Base-by-base conservation (phyloP, 2,888 invertebrate genomes). In the Eupithecia insigniata region DNA sequence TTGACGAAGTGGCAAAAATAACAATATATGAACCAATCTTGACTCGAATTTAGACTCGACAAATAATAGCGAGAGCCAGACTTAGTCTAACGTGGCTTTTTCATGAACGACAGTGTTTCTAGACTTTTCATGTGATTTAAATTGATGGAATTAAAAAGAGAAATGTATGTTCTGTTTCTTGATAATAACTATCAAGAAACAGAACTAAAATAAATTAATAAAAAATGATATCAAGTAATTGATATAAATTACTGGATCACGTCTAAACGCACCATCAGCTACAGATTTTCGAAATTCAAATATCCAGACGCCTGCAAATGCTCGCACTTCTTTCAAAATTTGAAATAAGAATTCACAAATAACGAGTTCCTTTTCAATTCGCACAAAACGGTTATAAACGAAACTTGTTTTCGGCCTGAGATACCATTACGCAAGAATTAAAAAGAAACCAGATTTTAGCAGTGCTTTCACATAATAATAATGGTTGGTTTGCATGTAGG, bases 361-460 rank as follows among this genome's bases (percentile, higher is more conserved):
- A 71, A 69, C 72, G 62, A 28, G 66, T 71, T 74, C 66, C 69
- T 69, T 74, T 74, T 74, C 69, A 77, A 75, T 75, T 72, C 68
- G 78, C 66, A 67, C 71, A 76, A 79, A 79, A 76, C 79, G 68
- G 77, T 67, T 71, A 75, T 74, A 76, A 74, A 67, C 67, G 66
- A 70, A 77, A 76, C 78, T 51, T 70, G 78, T 79, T 80, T 76
- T 73, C 84, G 76, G 80, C 74, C 77, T 68, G 80, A 81, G 79
- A 78, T 81, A 80, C 69, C 69, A 84, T 89, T 89, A 87, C 88
- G 87, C 86, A 90, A 90, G 80, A 82, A 82, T 84, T 83, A 86
- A 85, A 89, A 88, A 85, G 86, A 88, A 90, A 90, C 89, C 88
- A 85, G 88, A 87, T 85, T 87, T 83, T 69, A 62, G 70, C 75